Conservation (phyloP, 2,797 vertebrate species). For the Lophotriccus pileatus region DNA sequence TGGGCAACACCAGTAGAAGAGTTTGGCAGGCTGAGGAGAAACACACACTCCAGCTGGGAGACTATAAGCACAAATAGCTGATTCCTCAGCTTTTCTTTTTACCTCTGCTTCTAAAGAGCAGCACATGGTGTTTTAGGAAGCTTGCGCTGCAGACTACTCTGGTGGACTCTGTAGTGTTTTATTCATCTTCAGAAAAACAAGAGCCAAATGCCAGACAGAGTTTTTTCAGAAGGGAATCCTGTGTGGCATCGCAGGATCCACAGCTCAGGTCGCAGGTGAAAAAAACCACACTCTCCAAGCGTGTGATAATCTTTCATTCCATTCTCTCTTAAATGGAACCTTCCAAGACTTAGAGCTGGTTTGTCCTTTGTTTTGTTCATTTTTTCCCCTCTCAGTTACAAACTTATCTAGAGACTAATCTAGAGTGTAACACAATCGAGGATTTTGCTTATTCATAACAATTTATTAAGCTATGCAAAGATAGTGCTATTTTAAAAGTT, state of each 20-base stretch:
- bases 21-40: neutral
- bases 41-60: neutral
- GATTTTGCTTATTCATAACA: neutral
- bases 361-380: neutral
- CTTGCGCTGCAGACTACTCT: rapidly evolving
- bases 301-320: neutral
- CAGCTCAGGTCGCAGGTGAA: neutral
- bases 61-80: neutral
- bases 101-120: neutral
- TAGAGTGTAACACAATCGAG: rapidly evolving
- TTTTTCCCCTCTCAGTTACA: neutral
- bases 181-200: neutral
- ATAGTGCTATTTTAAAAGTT: neutral
- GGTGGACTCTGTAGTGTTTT: neutral
- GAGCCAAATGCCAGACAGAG: neutral
- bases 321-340: neutral
- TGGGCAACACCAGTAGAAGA: neutral
- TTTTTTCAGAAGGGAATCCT: neutral
- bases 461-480: neutral
- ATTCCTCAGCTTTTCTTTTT: neutral
- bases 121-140: rapidly evolving
- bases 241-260: neutral
- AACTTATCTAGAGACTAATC: neutral
- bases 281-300: neutral
- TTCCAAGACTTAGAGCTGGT: neutral